Evolutionary conservation across 2,797 vertebrate genomes (phyloP), one percentile per base, ranked within the genome.

Genomic region (Gambusia yucatana): DNA sequence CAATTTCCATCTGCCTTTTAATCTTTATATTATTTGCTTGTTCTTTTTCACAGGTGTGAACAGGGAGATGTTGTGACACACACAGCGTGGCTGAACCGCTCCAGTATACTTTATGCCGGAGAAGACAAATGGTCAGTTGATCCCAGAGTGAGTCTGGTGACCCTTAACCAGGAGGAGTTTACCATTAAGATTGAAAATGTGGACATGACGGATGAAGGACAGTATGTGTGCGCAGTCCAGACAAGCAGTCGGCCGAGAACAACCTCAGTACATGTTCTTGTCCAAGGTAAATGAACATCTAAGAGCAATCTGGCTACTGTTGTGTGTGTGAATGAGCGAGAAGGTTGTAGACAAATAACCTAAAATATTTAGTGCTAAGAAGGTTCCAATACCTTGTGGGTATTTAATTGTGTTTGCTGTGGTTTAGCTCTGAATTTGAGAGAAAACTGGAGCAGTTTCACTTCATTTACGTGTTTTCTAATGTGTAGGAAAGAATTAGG

Each of bases 51-150:
- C 91, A 96, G 96, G 87, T 96, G 96, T 82, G 87, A 90, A 76
- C 95, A 96, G 89, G 95, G 94, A 13, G 94, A 95, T 41, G 75
- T 93, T 1, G 95, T 96, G 79, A 96, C 95, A 63, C 96, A 95
- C 93, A 96, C 95, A 47, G 96, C 96, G 16, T 96, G 96, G 96
- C 94, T 96, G 25, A 96, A 96, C 88, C 93, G 95, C 28, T 96
- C 96, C 3, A 96, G 96, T 86, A 96, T 96, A 84, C 93, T 96
- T 63, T 96, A 95, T 1, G 95, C 96, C 0, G 95, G 96, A 22
- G 95, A 96, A 82, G 96, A 96, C 83, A 96, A 96, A 91, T 96
- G 96, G 96, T 96, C 96, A 0, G 95, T 96, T 91, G 96, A 96
- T 87, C 88, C 95, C 52, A 92, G 96, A 80, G 96, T 96, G 81